Conservation (phyloP, 1,140 invertebrate species). For the Leptopilina clavipes region DNA sequence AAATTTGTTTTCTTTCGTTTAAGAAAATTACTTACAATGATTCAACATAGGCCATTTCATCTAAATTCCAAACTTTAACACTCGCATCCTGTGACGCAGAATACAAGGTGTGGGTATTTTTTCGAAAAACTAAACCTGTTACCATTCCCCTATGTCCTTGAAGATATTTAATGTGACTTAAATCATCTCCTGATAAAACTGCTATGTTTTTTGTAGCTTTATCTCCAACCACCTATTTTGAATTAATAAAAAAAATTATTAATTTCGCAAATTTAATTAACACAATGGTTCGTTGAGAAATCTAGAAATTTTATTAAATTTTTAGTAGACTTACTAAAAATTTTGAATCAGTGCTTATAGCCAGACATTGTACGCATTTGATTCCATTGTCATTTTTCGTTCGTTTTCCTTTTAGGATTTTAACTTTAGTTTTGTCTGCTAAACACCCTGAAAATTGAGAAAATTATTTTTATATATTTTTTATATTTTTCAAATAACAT, state of each 20-base stretch:
- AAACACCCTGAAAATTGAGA: conserved; percentile 75
- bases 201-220: conserved; percentile 82
- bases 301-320: background rate
- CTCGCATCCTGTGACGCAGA: conserved; percentile 89
- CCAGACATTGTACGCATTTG: conserved; percentile 79
- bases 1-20: too few species aligned
- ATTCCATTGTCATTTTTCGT: conserved; percentile 71
- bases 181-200: conserved; percentile 87
- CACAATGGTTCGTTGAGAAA: too few species aligned
- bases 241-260: conserved; percentile 41
- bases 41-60: conserved; percentile 97
- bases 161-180: conserved; percentile 88
- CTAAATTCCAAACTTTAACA: conserved; percentile 94
- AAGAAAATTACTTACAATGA: conserved; percentile 81
- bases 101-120: conserved; percentile 91
- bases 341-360: conserved; percentile 89
- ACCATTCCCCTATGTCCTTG: conserved; percentile 85
- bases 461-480: background rate
- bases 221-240: conserved; percentile 79
- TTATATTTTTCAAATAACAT: too few species aligned
- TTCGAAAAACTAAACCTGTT: conserved; percentile 89
- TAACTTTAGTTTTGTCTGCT: conserved; percentile 75
- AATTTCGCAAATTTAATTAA: too few species aligned
- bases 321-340: conserved; percentile 80
- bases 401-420: conserved; percentile 75